Conservation (phyloP, 37 sponge, comb jelly and placozoan genomes). For the Oopsacas minuta region DNA sequence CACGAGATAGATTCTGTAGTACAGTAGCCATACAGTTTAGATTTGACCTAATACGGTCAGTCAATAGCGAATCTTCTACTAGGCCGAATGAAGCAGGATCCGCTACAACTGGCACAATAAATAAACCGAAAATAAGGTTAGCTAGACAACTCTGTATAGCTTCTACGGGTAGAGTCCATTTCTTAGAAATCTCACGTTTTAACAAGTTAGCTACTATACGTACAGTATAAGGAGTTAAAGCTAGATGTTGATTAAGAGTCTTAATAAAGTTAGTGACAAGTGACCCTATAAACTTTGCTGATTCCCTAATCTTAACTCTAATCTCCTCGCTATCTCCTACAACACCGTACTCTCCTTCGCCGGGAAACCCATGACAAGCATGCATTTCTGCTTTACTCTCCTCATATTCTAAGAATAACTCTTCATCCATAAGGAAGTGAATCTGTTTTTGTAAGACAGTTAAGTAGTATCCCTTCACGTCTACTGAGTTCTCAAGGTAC, state of each 20-base stretch:
- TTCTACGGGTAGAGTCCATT: constrained; percentile 1
- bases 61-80: neutral
- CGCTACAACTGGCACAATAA: neutral
- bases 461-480: neutral
- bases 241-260: neutral
- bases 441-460: neutral
- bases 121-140: neutral
- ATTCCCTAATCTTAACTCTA: neutral
- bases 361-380: neutral
- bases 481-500: neutral
- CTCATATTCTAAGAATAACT: neutral
- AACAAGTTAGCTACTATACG: neutral
- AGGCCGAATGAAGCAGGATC: neutral
- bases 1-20: neutral
- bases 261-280: neutral
- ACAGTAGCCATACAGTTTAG: constrained; percentile 8
- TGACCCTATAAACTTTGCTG: neutral
- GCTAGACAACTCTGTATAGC: constrained; percentile 10
- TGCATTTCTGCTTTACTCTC: constrained; percentile 12
- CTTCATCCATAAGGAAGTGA: neutral
- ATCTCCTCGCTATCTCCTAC: neutral
- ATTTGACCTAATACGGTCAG: neutral
- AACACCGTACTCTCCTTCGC: neutral
- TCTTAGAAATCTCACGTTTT: neutral
- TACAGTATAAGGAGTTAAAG: neutral